Base-by-base conservation (phyloP, 2,888 invertebrate species). In the Stictocephala bisonia region DNA sequence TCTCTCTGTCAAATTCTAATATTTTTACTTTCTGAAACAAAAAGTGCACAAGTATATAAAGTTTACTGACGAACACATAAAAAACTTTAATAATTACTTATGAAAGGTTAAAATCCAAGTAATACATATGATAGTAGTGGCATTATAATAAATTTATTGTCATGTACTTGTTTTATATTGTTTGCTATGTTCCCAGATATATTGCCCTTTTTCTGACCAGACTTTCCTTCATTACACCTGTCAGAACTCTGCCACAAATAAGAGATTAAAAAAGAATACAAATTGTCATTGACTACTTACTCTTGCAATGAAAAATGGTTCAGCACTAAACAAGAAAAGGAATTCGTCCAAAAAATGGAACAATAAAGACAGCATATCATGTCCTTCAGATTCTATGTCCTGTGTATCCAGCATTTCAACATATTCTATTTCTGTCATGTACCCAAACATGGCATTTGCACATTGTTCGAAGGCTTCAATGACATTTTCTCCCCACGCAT, bases 301-400 rank as follows among this genome's bases (percentile, higher is more conserved):
- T 83, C 87, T 86, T 1, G 88, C 86, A 68, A 98, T 93, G 81
- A 98, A 87, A 84, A 86, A 93, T 0, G 96, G 96, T 81, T 99
- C 99, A 1, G 92, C 95, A 77, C 92, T 93, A 84, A 99, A 99
- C 70, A 96, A 85, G 83, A 91, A 99, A 7, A 99, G 86, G 76
- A 97, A 88, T 84, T 99, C 99, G 83, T 99, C 97, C 51, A 99
- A 87, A 82, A 96, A 97, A 82, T 96, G 94, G 82, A 90, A 99
- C 0, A 99, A 86, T 7, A 99, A 86, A 15, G 94, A 92, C 81
- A 93, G 88, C 83, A 97, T 83, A 83, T 99, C 99, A 81, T 96
- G 91, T 9, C 93, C 97, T 75, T 90, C 90, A 0, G 95, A 97
- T 85, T 94, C 93, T 76, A 99, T 91, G 79, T 93, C 90, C 81